Conservation (phyloP, 1,140 invertebrate species). For the Diprion similis region DNA sequence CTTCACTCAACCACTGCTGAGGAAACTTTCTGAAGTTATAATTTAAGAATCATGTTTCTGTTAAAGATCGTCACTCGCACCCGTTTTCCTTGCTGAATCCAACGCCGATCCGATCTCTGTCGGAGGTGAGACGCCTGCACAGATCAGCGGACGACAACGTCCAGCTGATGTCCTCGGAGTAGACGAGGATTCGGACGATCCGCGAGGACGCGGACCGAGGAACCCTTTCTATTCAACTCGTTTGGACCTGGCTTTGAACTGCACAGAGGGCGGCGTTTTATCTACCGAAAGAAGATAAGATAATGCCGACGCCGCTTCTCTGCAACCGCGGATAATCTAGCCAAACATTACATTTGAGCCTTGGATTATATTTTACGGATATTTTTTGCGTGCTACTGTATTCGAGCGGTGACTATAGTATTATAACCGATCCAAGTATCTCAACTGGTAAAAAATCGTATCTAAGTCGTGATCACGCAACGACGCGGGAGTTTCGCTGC, state of each 20-base stretch:
- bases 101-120: slow-evolving; percentile 60
- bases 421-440: no score
- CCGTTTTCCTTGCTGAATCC: slow-evolving; percentile 60
- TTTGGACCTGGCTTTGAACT: neutral
- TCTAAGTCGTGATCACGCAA: no score
- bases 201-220: neutral
- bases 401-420: no score
- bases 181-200: slow-evolving; percentile 23
- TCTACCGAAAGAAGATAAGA: neutral
- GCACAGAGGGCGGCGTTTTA: no score
- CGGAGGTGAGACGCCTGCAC: slow-evolving; percentile 60
- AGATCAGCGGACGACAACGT: slow-evolving; percentile 62
- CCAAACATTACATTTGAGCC: neutral
- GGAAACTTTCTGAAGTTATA: no score
- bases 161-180: slow-evolving; percentile 60
- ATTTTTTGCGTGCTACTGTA: no score
- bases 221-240: neutral
- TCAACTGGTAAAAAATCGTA: no score
- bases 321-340: neutral
- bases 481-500: no score
- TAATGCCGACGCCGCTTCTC: neutral
- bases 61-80: slow-evolving; percentile 57
- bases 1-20: no score
- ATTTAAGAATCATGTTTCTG: slow-evolving; percentile 6
- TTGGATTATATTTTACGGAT: neutral